Conservation (phyloP, 1,140 invertebrate genomes). For the Ceratina calcarata region DNA sequence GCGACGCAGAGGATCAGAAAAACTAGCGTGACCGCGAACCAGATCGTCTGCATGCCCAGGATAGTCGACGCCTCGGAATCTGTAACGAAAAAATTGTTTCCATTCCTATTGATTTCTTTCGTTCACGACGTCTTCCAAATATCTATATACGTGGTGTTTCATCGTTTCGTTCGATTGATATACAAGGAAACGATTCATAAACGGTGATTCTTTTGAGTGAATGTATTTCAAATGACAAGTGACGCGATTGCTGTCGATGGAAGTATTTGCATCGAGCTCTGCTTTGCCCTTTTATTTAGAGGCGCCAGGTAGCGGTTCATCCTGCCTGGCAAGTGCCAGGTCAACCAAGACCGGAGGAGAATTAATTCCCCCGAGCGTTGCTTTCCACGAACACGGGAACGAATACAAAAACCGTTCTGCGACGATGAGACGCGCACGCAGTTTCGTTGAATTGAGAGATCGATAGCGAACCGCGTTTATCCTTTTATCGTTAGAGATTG, state of each 20-base stretch:
- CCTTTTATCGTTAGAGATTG: conserved; percentile 39
- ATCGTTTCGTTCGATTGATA: no score
- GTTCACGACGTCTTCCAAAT: no score
- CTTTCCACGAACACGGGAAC: conserved; percentile 6
- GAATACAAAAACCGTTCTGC: not conserved
- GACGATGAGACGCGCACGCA: conserved; percentile 30
- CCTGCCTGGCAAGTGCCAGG: conserved; percentile 1
- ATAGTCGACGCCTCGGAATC: conserved; percentile 87
- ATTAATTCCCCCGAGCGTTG: conserved; percentile 27
- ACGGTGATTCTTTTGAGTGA: no score
- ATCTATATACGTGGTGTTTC: no score
- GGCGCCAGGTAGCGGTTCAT: conserved; percentile 1
- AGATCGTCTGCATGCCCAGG: conserved; percentile 87
- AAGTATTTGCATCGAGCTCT: not conserved
- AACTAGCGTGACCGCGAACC: conserved; percentile 87
- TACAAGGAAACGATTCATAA: no score
- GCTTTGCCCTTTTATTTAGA: not conserved
- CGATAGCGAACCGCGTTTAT: conserved; percentile 38
- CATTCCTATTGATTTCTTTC: no score
- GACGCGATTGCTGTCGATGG: not conserved
- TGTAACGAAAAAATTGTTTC: conserved; percentile 69
- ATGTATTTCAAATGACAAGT: not conserved
- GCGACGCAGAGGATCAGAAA: conserved; percentile 85
- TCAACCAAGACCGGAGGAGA: conserved; percentile 28
- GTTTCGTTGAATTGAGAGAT: conserved; percentile 54